Base-by-base conservation (phyloP, 2,888 invertebrate genomes). In the Oxyscelio sp. region DNA sequence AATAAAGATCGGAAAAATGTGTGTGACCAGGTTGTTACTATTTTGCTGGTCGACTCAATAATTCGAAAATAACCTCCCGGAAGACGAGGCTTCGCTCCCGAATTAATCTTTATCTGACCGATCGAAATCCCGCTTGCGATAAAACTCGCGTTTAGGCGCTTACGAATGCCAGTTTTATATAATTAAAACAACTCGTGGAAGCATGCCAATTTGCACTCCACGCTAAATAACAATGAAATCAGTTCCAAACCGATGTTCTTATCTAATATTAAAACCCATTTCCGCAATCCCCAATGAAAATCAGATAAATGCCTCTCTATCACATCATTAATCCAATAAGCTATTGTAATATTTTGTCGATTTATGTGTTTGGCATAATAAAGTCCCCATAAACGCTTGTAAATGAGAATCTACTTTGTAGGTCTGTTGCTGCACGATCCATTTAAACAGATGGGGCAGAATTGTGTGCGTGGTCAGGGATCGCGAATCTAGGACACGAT, bases 401-500 rank as follows among this genome's bases (percentile, higher is more conserved):
- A 59, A 71, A 50, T 71, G 50, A 59, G 38, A 71, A n/a, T n/a
- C n/a, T n/a, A n/a, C n/a, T n/a, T n/a, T n/a, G n/a, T n/a, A n/a
- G n/a, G n/a, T n/a, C n/a, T 71, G 58, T 38, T 48, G 34, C 38
- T 38, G 24, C 13, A 48, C 22, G 58, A 52, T 70, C 71, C 24
- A 22, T 43, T 73, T 48, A 34, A 58, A 52, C 50, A 52, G 54
- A 48, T 65, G 27, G 48, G 21, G 17, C 48, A 45, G 71, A 59
- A 59, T 70, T 56, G 58, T 58, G 6, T 27, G 27, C 6, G 27
- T 27, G 58, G 58, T 56, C 58, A 58, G 58, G 54, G 27, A 70
- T 59, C n/a, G 17, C 21, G 13, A 71, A 59, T 71, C 24, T 71
- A 21, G 59, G 59, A 70, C 45, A 58, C 58, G 56, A 43, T 43